Evolutionary conservation across 2,797 vertebrate species (phyloP), one percentile per base, ranked within the genome.

Genomic region (Acipenser oxyrinchus): DNA sequence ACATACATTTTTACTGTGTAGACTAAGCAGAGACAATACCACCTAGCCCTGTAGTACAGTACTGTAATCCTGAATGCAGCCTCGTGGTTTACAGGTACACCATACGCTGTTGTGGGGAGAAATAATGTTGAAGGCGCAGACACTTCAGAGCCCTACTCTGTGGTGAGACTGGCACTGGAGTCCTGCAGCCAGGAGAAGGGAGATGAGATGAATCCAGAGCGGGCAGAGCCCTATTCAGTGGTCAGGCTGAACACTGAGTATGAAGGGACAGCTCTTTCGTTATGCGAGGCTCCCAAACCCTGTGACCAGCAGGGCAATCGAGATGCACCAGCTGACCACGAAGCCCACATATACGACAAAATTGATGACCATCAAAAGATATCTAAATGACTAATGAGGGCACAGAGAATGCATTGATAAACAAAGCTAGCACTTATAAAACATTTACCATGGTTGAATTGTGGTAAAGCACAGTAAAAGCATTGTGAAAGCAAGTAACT

Each of bases 51-150:
- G 23, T 37, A 37, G 23, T 4, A 37, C 23, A 37, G 23, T 37
- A 37, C 23, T 37, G 23, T 37, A 37, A 37, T 37, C 23, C 23
- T 4, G 2, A 37, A 37, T 37, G 23, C 23, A 37, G 23, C 23
- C 6, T 62, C 48, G 13, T 8, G 11, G 57, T 10, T 7, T 53
- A 8, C 23, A 70, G 69, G 60, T 37, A 66, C 60, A 48, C 65
- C 65, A 7, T 70, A 70, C 6, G 15, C 48, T 57, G 69, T 59
- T 59, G 59, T 58, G 7, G 57, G 48, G 10, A 48, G 64, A 58
- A 60, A 63, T 11, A 37, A 3, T 37, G 4, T 4, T 37, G 23
- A 37, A 37, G 23, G 23, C 23, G 23, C 23, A 3, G 23, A 37
- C 23, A 37, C 23, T 37, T 12, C 51, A 10, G 69, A n/a, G 8